Evolutionary conservation across 2,888 invertebrate genomes (phyloP).

Genomic region (Loripinus fragilis): DNA sequence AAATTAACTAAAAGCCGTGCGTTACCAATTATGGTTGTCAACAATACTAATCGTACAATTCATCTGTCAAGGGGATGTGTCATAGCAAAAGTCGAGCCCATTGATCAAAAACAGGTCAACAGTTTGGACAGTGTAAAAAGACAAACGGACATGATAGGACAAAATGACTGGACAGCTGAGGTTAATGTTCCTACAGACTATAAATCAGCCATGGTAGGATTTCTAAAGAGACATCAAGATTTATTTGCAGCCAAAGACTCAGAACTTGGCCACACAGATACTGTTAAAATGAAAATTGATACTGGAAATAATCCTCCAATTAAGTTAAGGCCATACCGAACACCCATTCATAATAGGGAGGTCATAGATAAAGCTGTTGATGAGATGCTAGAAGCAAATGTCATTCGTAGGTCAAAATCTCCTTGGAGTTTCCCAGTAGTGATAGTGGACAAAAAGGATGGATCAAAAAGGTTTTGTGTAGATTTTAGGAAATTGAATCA

Average conservation of each 20-base stretch:
- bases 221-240: neutral
- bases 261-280: too few relatives aligned
- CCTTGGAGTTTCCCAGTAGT: too few relatives aligned
- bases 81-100: neutral
- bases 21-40: too few relatives aligned
- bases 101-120: neutral
- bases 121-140: neutral
- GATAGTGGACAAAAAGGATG: conserved; percentile 24
- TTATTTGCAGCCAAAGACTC: too few relatives aligned
- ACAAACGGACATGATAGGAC: neutral
- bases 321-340: conserved; percentile 17
- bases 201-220: neutral
- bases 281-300: too few relatives aligned
- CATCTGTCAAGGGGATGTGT: too few relatives aligned
- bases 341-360: conserved; percentile 9
- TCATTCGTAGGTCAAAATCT: too few relatives aligned
- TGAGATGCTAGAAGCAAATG: too few relatives aligned
- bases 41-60: too few relatives aligned
- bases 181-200: neutral
- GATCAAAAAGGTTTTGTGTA: too few relatives aligned
- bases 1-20: neutral
- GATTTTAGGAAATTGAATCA: too few relatives aligned
- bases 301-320: conserved; percentile 10
- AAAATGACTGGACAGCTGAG: neutral
- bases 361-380: too few relatives aligned